These are phyloP conservation scores for Oegoconia quadripuncta DNA, from an alignment of 2,888 invertebrate species.

Conservation along the genomic window DNA sequence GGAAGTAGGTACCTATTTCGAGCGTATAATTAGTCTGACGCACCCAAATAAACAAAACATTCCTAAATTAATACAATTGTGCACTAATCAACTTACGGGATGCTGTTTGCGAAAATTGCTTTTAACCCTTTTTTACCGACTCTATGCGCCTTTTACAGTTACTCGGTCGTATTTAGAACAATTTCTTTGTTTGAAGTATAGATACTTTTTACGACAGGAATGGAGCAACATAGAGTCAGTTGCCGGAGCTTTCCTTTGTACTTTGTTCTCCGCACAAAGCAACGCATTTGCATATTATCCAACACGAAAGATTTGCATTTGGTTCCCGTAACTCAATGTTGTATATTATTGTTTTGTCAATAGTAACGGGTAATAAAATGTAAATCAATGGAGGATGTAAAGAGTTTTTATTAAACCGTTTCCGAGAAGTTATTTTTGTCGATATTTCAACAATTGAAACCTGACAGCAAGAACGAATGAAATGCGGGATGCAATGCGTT, in stretches of 20 bases:
- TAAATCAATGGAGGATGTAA: slow-evolving; percentile 44
- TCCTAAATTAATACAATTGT: slow-evolving; percentile 62
- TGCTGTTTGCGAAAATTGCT: slow-evolving; percentile 55
- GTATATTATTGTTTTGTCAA: slow-evolving; percentile 40
- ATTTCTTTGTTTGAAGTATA: slow-evolving; percentile 53
- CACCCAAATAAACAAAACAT: slow-evolving; percentile 46
- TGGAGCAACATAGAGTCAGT: slow-evolving; percentile 44
- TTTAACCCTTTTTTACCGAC: slow-evolving; percentile 63
- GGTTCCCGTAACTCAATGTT: slow-evolving; percentile 46
- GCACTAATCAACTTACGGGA: slow-evolving; percentile 67
- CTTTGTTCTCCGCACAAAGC: slow-evolving; percentile 47
- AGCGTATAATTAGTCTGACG: too few relatives aligned
- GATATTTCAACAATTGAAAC: not conserved
- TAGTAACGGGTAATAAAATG: slow-evolving; percentile 45
- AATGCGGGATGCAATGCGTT: too few relatives aligned
- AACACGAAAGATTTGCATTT: slow-evolving; percentile 62
- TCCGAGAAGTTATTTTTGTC: too few relatives aligned
- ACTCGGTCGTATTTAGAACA: slow-evolving; percentile 56
- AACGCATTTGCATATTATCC: slow-evolving; percentile 72
- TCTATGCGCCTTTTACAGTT: slow-evolving; percentile 45
- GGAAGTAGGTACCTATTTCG: too few relatives aligned
- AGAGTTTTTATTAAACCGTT: slow-evolving; percentile 36
- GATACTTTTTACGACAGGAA: slow-evolving; percentile 65
- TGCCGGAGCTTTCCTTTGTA: slow-evolving; percentile 33
- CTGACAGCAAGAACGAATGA: too few relatives aligned